Evolutionary conservation across 2,888 invertebrate species (phyloP).

Genomic region (Drosophila merina): DNA sequence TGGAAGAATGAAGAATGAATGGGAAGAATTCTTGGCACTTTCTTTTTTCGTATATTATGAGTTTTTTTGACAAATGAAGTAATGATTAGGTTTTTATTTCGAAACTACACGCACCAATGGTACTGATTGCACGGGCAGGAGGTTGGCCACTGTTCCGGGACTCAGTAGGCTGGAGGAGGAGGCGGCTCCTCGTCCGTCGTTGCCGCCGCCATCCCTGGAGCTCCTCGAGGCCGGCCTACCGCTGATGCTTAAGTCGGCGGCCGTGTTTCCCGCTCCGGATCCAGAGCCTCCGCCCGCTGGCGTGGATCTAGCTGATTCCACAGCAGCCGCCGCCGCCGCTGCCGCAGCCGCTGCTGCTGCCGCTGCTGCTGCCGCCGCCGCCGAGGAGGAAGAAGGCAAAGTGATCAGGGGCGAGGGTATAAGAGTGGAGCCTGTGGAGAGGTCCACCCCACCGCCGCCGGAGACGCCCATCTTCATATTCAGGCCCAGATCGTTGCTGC

Average conservation of each 20-base stretch:
- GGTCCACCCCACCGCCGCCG: conserved; percentile 72
- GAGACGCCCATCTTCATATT: conserved; percentile 86
- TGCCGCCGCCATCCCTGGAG: conserved; percentile 70
- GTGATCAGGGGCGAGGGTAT: conserved; percentile 67
- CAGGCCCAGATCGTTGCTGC: conserved; percentile 86
- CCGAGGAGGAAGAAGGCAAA: conserved; percentile 58
- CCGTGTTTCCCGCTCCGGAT: conserved; percentile 44
- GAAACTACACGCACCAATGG: conserved; percentile 88
- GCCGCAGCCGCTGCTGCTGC: conserved; percentile 41
- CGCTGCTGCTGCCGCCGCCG: conserved; percentile 57
- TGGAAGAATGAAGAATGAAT: no score
- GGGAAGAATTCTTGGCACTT: no score
- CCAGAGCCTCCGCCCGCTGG: conserved; percentile 64
- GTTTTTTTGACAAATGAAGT: no score
- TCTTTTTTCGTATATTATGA: no score
- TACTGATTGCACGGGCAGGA: conserved; percentile 94
- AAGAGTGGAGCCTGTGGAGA: conserved; percentile 81
- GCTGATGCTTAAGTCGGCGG: conserved; percentile 71
- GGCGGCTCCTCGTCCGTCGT: conserved; percentile 61
- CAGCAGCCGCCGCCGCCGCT: conserved; percentile 58
- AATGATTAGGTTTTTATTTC: no score
- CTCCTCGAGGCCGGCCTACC: conserved; percentile 67
- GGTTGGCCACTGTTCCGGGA: conserved; percentile 84
- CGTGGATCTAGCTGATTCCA: conserved; percentile 81
- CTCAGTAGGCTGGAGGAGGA: conserved; percentile 72